Base-by-base conservation (phyloP, 2,888 invertebrate species). In the Heliconius ethilla region DNA sequence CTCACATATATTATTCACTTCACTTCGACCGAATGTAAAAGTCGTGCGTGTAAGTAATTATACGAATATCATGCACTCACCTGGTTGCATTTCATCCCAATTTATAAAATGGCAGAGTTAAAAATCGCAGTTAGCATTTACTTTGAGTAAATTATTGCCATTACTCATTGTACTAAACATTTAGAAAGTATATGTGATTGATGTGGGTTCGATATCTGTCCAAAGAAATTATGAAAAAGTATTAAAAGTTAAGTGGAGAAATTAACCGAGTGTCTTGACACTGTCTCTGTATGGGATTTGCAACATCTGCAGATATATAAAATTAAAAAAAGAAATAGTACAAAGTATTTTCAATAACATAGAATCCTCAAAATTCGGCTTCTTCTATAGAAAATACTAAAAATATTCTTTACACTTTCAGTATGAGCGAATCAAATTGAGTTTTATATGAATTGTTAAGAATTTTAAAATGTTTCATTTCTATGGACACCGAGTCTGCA, bases 371-470 rank as follows among this genome's bases (percentile, higher is more conserved):
- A 70, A 11, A 29, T 51, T 70, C 55, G 29, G 51, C 70, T 55
- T 15, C 33, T 72, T 72, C 33, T 72, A 33, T 27, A n/a, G 25
- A 27, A 63, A 62, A 59, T 33, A 18, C 0, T 74, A 74, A 40
- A 62, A 55, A 33, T 55, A 72, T 63, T 74, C 63, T 74, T 63
- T 37, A 74, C 27, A 74, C 25, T 59, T 80, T 78, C 62, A 74
- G 76, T 81, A 79, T 87, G 87, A 89, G 88, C 84, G 87, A 88
- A 85, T 87, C 87, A 82, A 86, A 85, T 84, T 82, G 85, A 87
- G 88, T 88, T 87, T 88, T 88, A 87, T 84, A 82, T 85, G 87
- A 89, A 90, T 89, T 89, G 86, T 88, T 90, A 88, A 90, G 75
- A 78, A 80, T 80, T 78, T 80, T 79, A 80, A 84, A 87, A 87